These are phyloP conservation scores for Hormaphis cornu DNA, from an alignment of 1,140 invertebrate species.

Conservation along the genomic window DNA sequence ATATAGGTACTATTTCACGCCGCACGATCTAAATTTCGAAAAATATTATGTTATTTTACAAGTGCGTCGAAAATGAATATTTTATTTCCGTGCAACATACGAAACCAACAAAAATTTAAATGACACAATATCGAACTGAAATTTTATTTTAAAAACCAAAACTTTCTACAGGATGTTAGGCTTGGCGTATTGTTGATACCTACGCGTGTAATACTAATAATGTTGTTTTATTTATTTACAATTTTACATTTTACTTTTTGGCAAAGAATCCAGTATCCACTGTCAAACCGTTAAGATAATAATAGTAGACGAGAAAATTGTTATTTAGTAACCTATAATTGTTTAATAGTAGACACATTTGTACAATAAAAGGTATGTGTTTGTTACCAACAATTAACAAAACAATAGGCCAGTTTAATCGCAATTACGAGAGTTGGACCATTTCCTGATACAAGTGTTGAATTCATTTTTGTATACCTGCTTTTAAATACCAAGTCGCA, in stretches of 20 bases:
- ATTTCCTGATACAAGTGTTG: constrained; percentile 18
- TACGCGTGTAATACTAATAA: neutral
- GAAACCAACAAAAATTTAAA: no score
- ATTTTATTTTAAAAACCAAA: constrained; percentile 6
- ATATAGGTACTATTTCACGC: no score
- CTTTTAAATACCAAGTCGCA: constrained; percentile 5
- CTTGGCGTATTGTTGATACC: constrained; percentile 6
- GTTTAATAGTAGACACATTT: neutral
- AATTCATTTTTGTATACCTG: constrained; percentile 16
- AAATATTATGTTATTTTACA: no score
- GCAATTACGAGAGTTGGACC: constrained; percentile 11
- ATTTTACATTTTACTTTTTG: neutral
- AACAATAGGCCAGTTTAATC: constrained; percentile 25
- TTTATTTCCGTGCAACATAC: no score
- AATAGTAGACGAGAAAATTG: neutral
- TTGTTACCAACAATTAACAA: constrained; percentile 6
- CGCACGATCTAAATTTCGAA: no score
- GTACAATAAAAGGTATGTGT: constrained; percentile 1
- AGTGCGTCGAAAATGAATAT: no score
- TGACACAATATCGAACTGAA: neutral
- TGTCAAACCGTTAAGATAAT: neutral
- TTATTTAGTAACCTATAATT: constrained; percentile 16
- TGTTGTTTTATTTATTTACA: neutral
- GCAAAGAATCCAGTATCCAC: neutral
- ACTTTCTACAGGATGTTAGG: constrained; percentile 23